Evolutionary conservation across 2,888 invertebrate genomes (phyloP), one percentile per base, ranked within the genome.

Genomic region (Ochropleura plecta): DNA sequence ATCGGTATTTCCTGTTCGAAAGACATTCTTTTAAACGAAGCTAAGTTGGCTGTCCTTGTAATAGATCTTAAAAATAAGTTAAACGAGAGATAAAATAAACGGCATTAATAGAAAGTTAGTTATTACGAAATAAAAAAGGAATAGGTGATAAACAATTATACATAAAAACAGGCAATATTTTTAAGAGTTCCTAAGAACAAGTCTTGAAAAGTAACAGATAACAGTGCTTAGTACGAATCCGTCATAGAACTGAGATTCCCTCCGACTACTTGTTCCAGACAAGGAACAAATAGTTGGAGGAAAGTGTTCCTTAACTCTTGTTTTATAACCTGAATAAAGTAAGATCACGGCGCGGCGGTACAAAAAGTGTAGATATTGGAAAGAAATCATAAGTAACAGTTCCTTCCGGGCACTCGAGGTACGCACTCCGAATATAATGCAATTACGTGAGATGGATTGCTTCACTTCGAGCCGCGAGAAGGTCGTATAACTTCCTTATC

Each of bases 381-480:
- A 89, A 90, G 88, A 88, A 89, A 90, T 89, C 89, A 89, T 90
- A 90, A 89, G 89, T 90, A 88, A 88, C 88, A 86, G 86, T 88
- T 88, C 89, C 88, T 90, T 87, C 86, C 86, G 87, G 89, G 88
- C 88, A 87, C 88, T 90, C 87, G 88, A 88, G 88, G 86, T 89
- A 91, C 90, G 91, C 91, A 92, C 90, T 90, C 83, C 87, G 91
- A 92, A 93, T 92, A 93, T 94, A 93, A 94, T 93, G 93, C 92
- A 94, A 94, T 94, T 94, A 93, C 92, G 89, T 87, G 92, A 92
- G 92, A 93, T 93, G 92, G 93, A 94, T 93, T 91, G 92, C 91
- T 88, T 81, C 88, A 89, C 90, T 90, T 92, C 89, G 91, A 92
- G 90, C 90, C 87, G 89, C 87, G 90, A 88, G 86, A 85, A 90